Evolutionary conservation across 2,888 invertebrate species (phyloP).

Genomic region (Plemyria rubiginata): DNA sequence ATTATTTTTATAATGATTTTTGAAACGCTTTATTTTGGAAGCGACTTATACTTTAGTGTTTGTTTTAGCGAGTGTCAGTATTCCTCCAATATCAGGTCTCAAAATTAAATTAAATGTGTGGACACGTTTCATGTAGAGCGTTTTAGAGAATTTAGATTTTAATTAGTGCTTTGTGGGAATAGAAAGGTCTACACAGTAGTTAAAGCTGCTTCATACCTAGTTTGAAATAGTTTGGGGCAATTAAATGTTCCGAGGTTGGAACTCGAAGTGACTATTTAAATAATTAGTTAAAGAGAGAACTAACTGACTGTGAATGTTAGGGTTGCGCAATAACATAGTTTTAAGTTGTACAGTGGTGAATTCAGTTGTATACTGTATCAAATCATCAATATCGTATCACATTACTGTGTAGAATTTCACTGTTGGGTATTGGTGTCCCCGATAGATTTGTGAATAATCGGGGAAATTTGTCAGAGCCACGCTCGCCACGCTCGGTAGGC

Average conservation of each 20-base stretch:
- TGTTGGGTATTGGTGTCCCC: no score
- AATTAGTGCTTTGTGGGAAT: not conserved
- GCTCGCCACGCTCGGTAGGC: no score
- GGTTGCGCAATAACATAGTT: not conserved
- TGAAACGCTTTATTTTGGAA: constrained; percentile 4
- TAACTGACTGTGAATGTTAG: not conserved
- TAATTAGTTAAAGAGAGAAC: not conserved
- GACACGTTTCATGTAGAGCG: not conserved
- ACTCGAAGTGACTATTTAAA: constrained; percentile 3
- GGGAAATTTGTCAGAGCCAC: no score
- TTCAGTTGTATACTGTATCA: not conserved
- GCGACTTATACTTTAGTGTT: not conserved
- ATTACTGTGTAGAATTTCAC: no score
- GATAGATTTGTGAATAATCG: no score
- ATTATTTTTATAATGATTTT: constrained; percentile 20
- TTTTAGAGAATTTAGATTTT: not conserved
- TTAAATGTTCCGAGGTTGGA: not conserved
- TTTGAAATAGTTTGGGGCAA: not conserved
- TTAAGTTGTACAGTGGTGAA: not conserved
- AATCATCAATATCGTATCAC: no score
- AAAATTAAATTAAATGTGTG: not conserved
- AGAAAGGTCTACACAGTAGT: not conserved
- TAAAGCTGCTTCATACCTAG: not conserved
- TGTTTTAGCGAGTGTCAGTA: not conserved
- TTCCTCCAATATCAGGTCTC: not conserved